phyloP scores from a whole-genome alignment of 92 coral and sea anemone genomes.

The Pocillopora grandis region DNA sequence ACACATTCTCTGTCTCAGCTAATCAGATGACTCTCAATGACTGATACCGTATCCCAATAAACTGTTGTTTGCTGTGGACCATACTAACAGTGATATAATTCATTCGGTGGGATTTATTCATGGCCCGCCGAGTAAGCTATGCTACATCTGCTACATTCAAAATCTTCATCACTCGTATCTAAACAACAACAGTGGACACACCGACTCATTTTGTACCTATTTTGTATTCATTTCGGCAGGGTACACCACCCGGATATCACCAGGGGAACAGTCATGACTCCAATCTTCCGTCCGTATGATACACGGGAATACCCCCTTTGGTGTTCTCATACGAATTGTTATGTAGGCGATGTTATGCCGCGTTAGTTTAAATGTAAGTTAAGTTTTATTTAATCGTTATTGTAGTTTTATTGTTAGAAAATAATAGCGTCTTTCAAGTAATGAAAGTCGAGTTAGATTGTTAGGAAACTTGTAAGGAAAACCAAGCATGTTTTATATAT shows the following conservation, averaged over 20 bases:
- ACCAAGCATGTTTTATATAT: slow-evolving; percentile 4
- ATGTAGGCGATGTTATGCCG: slow-evolving; percentile 10
- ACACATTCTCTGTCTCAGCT: too few species aligned
- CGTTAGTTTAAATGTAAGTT: slow-evolving; percentile 25
- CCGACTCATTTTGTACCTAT: background rate
- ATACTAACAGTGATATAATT: too few species aligned
- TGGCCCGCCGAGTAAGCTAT: too few species aligned
- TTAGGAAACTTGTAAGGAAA: background rate
- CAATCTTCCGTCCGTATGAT: slow-evolving; percentile 81
- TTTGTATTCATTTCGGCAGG: slow-evolving; percentile 41
- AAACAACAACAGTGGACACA: background rate
- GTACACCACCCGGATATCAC: slow-evolving; percentile 70
- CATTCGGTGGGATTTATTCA: too few species aligned
- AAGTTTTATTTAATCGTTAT: slow-evolving; percentile 38
- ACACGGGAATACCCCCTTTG: background rate
- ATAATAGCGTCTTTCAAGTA: background rate
- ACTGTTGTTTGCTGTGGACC: too few species aligned
- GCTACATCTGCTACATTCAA: too few species aligned
- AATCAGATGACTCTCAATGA: too few species aligned
- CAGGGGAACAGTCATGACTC: slow-evolving; percentile 76
- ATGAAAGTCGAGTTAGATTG: background rate
- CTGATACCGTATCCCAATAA: too few species aligned
- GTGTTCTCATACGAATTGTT: background rate
- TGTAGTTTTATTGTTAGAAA: slow-evolving; percentile 17
- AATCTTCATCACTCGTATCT: too few species aligned